These are phyloP conservation scores for Pycnomerus fuliginosus DNA, from an alignment of 2,888 invertebrate species.

Conservation along the genomic window DNA sequence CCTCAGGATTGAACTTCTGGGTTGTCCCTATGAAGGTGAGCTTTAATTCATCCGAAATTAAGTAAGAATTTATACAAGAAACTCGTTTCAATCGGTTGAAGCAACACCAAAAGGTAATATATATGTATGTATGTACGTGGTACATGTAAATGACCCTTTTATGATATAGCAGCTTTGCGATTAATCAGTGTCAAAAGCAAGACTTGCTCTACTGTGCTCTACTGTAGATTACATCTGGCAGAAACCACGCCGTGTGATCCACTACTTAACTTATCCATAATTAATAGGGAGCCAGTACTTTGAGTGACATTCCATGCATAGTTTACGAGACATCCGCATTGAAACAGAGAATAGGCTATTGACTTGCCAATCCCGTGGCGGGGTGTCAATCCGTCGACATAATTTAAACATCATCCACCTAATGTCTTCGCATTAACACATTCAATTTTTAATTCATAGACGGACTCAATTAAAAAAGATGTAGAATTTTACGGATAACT, in stretches of 20 bases:
- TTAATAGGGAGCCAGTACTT: constrained; percentile 38
- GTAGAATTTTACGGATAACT: background rate
- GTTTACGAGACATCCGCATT: constrained; percentile 30
- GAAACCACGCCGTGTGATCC: constrained; percentile 26
- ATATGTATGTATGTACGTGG: too few relatives aligned
- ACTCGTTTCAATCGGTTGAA: too few relatives aligned
- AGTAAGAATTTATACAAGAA: too few relatives aligned
- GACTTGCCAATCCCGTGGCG: too few relatives aligned
- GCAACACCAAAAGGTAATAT: constrained; percentile 27
- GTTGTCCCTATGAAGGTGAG: constrained; percentile 69
- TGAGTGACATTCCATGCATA: constrained; percentile 42
- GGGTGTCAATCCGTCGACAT: too few relatives aligned
- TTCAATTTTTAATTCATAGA: too few relatives aligned
- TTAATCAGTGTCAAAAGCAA: constrained; percentile 34
- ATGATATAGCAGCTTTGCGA: constrained; percentile 27
- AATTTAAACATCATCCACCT: too few relatives aligned
- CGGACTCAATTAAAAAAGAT: too few relatives aligned
- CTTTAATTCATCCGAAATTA: constrained; percentile 22
- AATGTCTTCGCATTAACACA: too few relatives aligned
- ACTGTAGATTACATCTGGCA: constrained; percentile 31
- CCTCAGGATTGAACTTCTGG: constrained; percentile 71
- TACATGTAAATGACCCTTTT: constrained; percentile 34
- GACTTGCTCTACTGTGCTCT: constrained; percentile 24
- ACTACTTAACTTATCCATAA: constrained; percentile 38
- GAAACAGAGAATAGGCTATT: too few relatives aligned